These are phyloP conservation scores for Drosophila antonietae DNA, from an alignment of 2,888 invertebrate species.

Conservation along the genomic window DNA sequence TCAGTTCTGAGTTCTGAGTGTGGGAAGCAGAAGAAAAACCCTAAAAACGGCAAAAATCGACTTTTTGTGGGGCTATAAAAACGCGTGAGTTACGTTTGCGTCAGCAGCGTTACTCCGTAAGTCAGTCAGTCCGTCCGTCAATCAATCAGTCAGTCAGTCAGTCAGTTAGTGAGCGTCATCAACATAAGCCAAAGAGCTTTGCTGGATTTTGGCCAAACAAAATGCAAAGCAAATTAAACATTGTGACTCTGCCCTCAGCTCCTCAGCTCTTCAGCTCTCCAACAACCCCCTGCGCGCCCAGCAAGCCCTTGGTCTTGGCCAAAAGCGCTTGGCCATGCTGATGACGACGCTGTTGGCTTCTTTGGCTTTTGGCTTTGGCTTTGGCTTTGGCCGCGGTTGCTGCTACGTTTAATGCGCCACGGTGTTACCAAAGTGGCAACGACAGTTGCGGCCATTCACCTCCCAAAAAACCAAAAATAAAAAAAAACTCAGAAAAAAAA, in stretches of 20 bases:
- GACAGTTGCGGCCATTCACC: conserved; percentile 83
- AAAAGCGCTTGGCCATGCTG: conserved; percentile 56
- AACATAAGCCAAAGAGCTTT: conserved; percentile 45
- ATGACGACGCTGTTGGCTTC: conserved; percentile 64
- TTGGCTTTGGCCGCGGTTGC: conserved; percentile 56
- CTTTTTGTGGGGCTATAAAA: conserved; percentile 75
- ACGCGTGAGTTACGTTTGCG: conserved; percentile 68
- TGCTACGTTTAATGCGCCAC: conserved; percentile 78
- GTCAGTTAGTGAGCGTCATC: conserved; percentile 46
- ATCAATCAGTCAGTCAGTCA: conserved; percentile 30
- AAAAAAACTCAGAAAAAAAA: conserved; percentile 44
- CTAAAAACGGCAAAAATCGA: conserved; percentile 47
- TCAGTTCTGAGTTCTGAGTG: conserved; percentile 61
- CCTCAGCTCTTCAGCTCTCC: conserved; percentile 9
- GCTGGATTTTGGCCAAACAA: conserved; percentile 68
- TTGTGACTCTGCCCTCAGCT: conserved; percentile 27
- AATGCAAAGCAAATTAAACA: conserved; percentile 77
- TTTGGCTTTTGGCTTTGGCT: conserved; percentile 58
- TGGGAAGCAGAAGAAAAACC: conserved; percentile 64
- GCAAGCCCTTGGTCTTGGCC: conserved; percentile 36
- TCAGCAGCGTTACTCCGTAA: conserved; percentile 28
- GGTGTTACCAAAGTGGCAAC: conserved; percentile 78
- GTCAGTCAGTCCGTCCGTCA: conserved; percentile 26
- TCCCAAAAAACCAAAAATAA: conserved; percentile 46
- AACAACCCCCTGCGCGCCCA: background rate